Evolutionary conservation across 2,888 invertebrate genomes (phyloP), one percentile per base, ranked within the genome.

Genomic region (Mimas tiliae): DNA sequence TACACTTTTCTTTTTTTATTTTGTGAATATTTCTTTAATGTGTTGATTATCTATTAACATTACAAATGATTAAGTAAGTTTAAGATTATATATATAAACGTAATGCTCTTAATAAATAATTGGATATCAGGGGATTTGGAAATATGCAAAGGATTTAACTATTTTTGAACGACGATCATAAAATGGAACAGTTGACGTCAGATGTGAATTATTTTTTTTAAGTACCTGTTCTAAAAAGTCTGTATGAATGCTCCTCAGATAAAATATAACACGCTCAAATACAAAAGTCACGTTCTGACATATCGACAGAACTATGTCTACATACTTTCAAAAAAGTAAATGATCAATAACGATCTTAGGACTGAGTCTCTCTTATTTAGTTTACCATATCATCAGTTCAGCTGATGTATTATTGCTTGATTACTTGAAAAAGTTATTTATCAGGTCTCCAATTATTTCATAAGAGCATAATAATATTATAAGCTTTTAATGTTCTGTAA

Each of bases 401-500:
- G 3, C 6, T 34, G 3, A 34, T 34, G 38, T 38, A 7, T 38
- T 0, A 1, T 9, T 38, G 38, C 6, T 38, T 38, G 7, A 50
- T 50, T 50, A 19, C 19, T 19, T 11, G 8, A 50, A 1, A 19
- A 19, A 9, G 11, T 58, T 27, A 27, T n/a, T n/a, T 16, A 6
- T 12, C 38, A 16, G 11, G 19, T 58, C 14, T 33, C 38, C 58
- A 38, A 58, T 42, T 58, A 58, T 58, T 58, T 38, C 11, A 42
- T 58, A 19, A 58, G 19, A 42, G 58, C n/a, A 38, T 38, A 6
- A 21, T 21, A 51, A n/a, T 45, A n/a, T n/a, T n/a, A 45, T 45
- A 45, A 45, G 38, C 58, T 58, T 42, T 58, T 58, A 58, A 58
- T 58, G 42, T 58, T 58, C 12, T 58, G 58, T 58, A 42, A 58